Evolutionary conservation across 2,888 invertebrate species (phyloP).

Genomic region (Branchellion lobata): DNA sequence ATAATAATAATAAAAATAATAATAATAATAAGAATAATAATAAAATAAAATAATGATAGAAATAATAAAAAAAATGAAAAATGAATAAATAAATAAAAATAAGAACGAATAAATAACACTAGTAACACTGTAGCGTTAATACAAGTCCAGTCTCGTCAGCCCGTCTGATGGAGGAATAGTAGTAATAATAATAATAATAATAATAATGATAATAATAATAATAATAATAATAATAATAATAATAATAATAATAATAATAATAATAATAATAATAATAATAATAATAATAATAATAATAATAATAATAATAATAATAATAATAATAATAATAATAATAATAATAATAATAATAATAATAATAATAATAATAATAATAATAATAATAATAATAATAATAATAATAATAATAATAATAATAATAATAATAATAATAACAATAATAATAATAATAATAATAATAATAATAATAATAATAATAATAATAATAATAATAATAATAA

Average conservation of each 20-base stretch:
- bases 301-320: not conserved
- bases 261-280: not conserved
- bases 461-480: not conserved
- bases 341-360: not conserved
- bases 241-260: not conserved
- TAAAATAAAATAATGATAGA: not conserved
- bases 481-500: not conserved
- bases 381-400: not conserved
- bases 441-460: slow-evolving; percentile 8
- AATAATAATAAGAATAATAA: not conserved
- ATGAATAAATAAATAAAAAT: too few relatives aligned
- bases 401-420: not conserved
- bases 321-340: not conserved
- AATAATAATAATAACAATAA: not conserved
- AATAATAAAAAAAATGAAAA: not conserved
- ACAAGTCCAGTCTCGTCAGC: too few relatives aligned
- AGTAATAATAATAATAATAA: slow-evolving; percentile 35
- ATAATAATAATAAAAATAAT: slow-evolving; percentile 7
- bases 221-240: not conserved
- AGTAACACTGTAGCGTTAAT: not conserved
- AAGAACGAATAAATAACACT: slow-evolving; percentile 25
- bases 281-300: not conserved
- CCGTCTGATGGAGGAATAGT: slow-evolving; percentile 4
- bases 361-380: not conserved
- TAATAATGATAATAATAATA: slow-evolving; percentile 28